Percentiles rank a stretch among this genome's conserved stretches.
Conservation (phyloP, 2,113 vertebrate genomes). For the Aramus guarauna region DNA sequence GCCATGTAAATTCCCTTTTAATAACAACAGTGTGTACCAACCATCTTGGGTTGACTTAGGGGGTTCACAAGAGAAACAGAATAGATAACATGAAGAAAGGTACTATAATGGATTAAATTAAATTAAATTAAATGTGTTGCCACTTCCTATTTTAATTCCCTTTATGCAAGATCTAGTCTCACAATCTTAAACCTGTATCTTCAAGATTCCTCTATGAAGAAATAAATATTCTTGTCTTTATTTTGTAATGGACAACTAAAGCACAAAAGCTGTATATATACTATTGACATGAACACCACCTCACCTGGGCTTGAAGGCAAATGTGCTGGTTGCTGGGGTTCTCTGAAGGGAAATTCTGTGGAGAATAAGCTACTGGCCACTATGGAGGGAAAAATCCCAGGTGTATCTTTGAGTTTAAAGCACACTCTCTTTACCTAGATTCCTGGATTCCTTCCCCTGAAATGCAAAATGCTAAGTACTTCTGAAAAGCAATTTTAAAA, state of each 20-base stretch:
- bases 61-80: background rate
- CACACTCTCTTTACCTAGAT: background rate
- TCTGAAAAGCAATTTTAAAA: background rate
- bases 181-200: background rate
- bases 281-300: background rate
- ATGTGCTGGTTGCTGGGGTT: background rate
- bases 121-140: too few relatives aligned
- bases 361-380: background rate
- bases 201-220: background rate
- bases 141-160: background rate
- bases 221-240: background rate
- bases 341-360: background rate
- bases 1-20: background rate
- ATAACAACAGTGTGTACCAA: background rate
- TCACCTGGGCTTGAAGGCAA: background rate
- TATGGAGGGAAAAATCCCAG: background rate
- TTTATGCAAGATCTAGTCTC: background rate
- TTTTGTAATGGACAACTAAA: background rate
- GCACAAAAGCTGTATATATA: background rate
- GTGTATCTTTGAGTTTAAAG: background rate
- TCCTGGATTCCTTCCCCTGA: background rate
- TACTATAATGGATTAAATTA: background rate
- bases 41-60: background rate
- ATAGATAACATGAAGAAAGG: background rate
- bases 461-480: background rate